Conservation (phyloP, 2,113 vertebrate species). For the Gobius niger region DNA sequence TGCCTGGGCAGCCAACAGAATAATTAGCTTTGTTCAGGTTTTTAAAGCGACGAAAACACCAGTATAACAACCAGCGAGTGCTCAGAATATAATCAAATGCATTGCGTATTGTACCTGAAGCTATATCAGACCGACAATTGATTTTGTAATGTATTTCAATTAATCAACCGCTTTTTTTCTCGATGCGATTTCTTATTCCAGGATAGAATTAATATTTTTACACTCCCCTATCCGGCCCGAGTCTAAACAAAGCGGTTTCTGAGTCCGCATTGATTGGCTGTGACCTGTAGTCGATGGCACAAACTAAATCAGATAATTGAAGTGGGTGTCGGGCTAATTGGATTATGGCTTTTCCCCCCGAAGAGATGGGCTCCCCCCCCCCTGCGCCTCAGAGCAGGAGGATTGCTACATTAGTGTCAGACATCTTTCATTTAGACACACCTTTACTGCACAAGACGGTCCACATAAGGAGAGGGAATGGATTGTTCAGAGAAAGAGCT, state of each 20-base stretch:
- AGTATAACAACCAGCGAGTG: slow-evolving; percentile 69
- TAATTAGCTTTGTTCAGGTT: slow-evolving; percentile 80
- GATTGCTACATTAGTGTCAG: slow-evolving; percentile 63
- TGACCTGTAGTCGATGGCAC: slow-evolving; percentile 75
- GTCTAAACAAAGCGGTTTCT: slow-evolving; percentile 70
- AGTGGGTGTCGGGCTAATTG: slow-evolving; percentile 80
- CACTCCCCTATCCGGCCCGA: slow-evolving; percentile 25
- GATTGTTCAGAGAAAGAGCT: slow-evolving; percentile 40
- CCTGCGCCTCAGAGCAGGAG: slow-evolving; percentile 40
- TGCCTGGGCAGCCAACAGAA: slow-evolving; percentile 82
- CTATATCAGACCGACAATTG: slow-evolving; percentile 35
- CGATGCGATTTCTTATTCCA: background rate
- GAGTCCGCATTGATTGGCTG: slow-evolving; percentile 71
- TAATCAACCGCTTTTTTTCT: slow-evolving; percentile 7
- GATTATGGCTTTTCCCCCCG: slow-evolving; percentile 79
- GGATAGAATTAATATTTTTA: slow-evolving; percentile 9
- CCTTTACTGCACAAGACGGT: slow-evolving; percentile 14
- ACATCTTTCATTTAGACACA: slow-evolving; percentile 61
- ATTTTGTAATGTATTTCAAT: slow-evolving; percentile 31
- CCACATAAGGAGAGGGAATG: slow-evolving; percentile 42
- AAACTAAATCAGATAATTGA: slow-evolving; percentile 84
- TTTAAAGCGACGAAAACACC: slow-evolving; percentile 67
- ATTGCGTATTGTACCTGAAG: slow-evolving; percentile 57
- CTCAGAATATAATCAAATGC: slow-evolving; percentile 57
- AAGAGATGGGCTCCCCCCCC: slow-evolving; percentile 46